Conservation (phyloP, 2,888 invertebrate genomes). For the Oscheius sp. region DNA sequence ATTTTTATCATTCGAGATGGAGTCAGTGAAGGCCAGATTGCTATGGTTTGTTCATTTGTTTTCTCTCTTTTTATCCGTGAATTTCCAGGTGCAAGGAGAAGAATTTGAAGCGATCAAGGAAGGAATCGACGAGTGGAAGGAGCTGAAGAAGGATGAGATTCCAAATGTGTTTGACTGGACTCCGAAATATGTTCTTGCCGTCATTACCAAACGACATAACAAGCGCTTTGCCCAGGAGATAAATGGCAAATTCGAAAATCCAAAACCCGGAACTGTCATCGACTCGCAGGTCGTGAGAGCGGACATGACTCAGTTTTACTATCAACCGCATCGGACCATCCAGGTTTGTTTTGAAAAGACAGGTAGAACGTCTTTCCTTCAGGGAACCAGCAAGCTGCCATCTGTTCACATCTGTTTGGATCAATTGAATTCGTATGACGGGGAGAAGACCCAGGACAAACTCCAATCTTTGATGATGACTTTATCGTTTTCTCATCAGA, state of each 20-base stretch:
- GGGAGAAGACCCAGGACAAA: conserved; percentile 35
- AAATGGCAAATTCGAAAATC: conserved; percentile 31
- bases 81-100: conserved; percentile 28
- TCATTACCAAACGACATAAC: conserved; percentile 59
- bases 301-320: conserved; percentile 51
- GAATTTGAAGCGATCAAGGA: conserved; percentile 37
- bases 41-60: conserved; percentile 29
- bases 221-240: conserved; percentile 39
- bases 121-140: conserved; percentile 26
- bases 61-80: background rate
- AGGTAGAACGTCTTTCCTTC: no score
- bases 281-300: conserved; percentile 44
- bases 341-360: conserved; percentile 19
- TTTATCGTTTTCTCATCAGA: conserved; percentile 41
- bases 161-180: conserved; percentile 28
- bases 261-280: conserved; percentile 49
- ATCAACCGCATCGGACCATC: conserved; percentile 37
- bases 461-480: conserved; percentile 42
- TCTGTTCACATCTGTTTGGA: background rate
- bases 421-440: conserved; percentile 17
- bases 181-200: conserved; percentile 49
- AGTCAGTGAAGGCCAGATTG: conserved; percentile 48
- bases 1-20: conserved; percentile 48
- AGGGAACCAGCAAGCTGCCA: conserved; percentile 55
- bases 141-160: background rate